These are phyloP conservation scores for Coregonus clupeaformis DNA, from an alignment of 2,113 vertebrate genomes.

Conservation along the genomic window DNA sequence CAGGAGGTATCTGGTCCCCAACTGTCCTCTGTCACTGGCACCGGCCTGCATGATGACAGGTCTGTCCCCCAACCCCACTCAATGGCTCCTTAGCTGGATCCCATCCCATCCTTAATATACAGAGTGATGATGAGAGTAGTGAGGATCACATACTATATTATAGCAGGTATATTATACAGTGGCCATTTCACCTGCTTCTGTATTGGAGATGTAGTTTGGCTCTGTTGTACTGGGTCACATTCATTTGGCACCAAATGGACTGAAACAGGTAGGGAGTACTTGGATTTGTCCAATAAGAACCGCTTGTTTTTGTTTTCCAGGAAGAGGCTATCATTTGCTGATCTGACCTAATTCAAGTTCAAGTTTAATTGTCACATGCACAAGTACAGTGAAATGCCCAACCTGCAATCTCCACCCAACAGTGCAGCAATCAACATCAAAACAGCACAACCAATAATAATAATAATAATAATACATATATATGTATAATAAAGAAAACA, in stretches of 20 bases:
- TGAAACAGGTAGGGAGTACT: too few species aligned
- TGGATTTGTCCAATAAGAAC: too few species aligned
- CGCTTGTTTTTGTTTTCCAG: too few species aligned
- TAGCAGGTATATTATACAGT: neutral
- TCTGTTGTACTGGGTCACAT: neutral
- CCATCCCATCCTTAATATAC: constrained; percentile 15
- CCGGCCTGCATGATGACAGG: constrained; percentile 31
- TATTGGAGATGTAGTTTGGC: neutral
- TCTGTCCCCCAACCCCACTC: neutral
- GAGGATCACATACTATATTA: neutral
- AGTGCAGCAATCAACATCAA: too few species aligned
- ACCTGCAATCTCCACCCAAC: too few species aligned
- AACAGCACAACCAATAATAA: too few species aligned
- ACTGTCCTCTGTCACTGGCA: constrained; percentile 45
- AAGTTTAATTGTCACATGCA: too few species aligned
- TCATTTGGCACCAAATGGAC: too few species aligned
- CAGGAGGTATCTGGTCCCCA: constrained; percentile 41
- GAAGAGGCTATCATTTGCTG: constrained; percentile 4
- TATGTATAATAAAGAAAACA: too few species aligned
- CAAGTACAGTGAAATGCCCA: too few species aligned
- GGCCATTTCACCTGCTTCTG: neutral
- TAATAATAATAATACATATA: too few species aligned
- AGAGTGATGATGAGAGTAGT: neutral
- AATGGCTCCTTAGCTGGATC: constrained; percentile 8
- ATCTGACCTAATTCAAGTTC: neutral